A percentile compares a stretch with the other conserved stretches of the same genome.
phyloP scores from a whole-genome alignment of 2,888 invertebrate genomes.

The Griposia aprilina region DNA sequence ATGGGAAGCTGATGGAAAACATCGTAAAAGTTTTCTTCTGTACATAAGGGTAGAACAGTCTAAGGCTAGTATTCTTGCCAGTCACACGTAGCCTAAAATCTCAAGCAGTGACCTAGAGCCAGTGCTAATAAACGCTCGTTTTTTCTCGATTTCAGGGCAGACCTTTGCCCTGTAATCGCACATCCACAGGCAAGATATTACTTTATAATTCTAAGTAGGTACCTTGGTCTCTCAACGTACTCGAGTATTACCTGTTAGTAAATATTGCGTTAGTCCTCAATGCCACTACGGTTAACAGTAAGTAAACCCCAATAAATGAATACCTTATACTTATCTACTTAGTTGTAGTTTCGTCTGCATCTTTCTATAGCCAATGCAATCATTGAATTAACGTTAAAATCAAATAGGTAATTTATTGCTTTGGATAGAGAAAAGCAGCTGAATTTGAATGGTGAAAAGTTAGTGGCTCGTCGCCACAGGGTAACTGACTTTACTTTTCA shows the following conservation, averaged over 20 bases:
- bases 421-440: slow-evolving; percentile 21
- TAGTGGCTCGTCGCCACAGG: slow-evolving; percentile 27
- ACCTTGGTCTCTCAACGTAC: slow-evolving; percentile 17
- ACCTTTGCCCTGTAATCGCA: neutral
- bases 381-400: slow-evolving; percentile 6
- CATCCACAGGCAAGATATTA: neutral
- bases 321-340: slow-evolving; percentile 8
- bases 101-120: neutral
- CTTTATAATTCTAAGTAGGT: neutral
- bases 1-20: neutral
- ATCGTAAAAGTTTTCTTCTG: neutral
- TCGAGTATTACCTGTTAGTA: slow-evolving; percentile 7
- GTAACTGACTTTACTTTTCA: slow-evolving; percentile 32
- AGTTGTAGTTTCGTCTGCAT: slow-evolving; percentile 19
- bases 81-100: neutral
- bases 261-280: slow-evolving; percentile 53
- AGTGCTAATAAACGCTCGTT: neutral
- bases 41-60: neutral
- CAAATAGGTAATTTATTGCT: neutral
- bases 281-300: slow-evolving; percentile 19
- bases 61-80: neutral
- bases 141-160: neutral
- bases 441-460: slow-evolving; percentile 16
- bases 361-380: slow-evolving; percentile 34
- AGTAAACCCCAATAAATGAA: slow-evolving; percentile 19